These are phyloP conservation scores for Zophobas morio DNA, from an alignment of 1,140 invertebrate species.

Conservation along the genomic window DNA sequence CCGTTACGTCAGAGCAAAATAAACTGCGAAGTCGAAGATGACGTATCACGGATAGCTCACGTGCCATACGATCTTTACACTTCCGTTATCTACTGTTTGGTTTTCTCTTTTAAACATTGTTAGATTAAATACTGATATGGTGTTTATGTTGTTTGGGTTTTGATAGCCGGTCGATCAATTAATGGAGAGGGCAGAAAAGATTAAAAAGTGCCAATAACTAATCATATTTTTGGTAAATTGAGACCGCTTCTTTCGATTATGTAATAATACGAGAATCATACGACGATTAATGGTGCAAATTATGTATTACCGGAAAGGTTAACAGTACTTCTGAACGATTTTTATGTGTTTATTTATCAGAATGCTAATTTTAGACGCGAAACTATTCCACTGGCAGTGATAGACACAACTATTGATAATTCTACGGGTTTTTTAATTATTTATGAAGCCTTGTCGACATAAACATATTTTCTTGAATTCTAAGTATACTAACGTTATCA, in stretches of 20 bases:
- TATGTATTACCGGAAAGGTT: conserved; percentile 3
- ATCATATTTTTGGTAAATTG: background rate
- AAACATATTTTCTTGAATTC: conserved; percentile 31
- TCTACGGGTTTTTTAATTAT: conserved; percentile 25
- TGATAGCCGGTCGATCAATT: conserved; percentile 14
- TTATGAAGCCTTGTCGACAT: conserved; percentile 19
- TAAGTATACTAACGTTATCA: conserved; percentile 21
- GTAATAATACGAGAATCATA: background rate
- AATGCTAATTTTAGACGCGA: conserved; percentile 27
- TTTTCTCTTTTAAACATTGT: conserved; percentile 34
- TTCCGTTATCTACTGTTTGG: conserved; percentile 49
- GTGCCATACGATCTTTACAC: conserved; percentile 51
- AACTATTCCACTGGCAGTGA: conserved; percentile 21
- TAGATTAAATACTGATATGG: conserved; percentile 18
- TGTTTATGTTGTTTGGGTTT: conserved; percentile 51
- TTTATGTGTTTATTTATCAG: conserved; percentile 10
- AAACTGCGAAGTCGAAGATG: conserved; percentile 40
- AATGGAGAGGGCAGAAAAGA: conserved; percentile 21
- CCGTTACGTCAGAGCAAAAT: conserved; percentile 45
- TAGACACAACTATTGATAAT: conserved; percentile 33
- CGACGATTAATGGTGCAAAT: background rate
- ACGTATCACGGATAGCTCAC: conserved; percentile 49
- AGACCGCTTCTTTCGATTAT: no score
- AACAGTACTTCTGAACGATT: conserved; percentile 2
- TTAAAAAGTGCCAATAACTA: background rate